Evolutionary conservation across 2,113 vertebrate species (phyloP), one percentile per base, ranked within the genome.

Genomic region (Xiphophorus couchianus): DNA sequence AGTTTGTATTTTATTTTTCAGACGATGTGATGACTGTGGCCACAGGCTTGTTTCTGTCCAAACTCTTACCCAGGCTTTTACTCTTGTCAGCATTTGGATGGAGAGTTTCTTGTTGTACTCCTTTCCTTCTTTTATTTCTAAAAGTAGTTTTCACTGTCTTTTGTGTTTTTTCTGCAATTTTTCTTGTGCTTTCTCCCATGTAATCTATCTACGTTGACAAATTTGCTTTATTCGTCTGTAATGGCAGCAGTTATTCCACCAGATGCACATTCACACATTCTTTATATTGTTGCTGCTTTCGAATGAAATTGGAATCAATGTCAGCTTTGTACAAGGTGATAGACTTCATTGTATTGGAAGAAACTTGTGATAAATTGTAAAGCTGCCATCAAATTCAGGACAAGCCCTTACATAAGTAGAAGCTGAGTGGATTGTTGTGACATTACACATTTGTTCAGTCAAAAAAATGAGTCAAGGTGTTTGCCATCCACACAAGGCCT

Each of bases 361-460:
- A 79, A 77, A 78, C 65, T 85, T 60, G 61, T 64, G 76, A 77
- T 81, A 71, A 76, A 89, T 86, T 89, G 79, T 76, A 87, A 93
- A 91, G 85, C 78, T 82, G 39, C 69, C 72, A 67, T 88, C 77
- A 48, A 84, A 70, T 85, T 84, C 83, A 69, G 35, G 61, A 22
- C 86, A 62, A 70, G 35, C 71, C 88, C 90, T 91, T 92, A 80
- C 84, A 91, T 91, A 86, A 89, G 88, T 35, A 80, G 72, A 74
- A 83, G 86, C 86, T 75, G 82, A 89, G 80, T 69, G 78, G 73
- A 86, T 90, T 82, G 74, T 86, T 19, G 64, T 86, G 81, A 82
- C 78, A 54, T 88, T 77, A 68, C 76, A 77, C 74, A 76, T 91
- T 89, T 89, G 81, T 82, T 92, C 86, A 74, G 84, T 84, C 62